A percentile compares a stretch with the other conserved stretches of the same genome.
phyloP scores from a whole-genome alignment of 1,140 invertebrate species.

The Parapsyche elsis region DNA sequence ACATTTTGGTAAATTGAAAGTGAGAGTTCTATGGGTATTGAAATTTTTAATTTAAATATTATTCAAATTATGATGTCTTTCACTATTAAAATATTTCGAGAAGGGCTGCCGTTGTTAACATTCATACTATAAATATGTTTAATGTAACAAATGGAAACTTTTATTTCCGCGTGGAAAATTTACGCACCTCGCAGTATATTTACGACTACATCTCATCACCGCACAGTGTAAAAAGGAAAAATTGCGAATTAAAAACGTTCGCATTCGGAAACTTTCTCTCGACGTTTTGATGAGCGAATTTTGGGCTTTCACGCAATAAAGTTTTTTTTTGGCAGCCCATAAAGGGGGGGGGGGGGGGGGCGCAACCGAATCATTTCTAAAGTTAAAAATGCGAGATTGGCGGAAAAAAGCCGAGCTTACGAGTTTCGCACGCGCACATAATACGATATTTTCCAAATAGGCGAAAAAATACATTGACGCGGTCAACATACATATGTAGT shows the following conservation, averaged over 20 bases:
- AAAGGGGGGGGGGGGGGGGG: not conserved
- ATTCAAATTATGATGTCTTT: too few relatives aligned
- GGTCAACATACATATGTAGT: not conserved
- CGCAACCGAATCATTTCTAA: not conserved
- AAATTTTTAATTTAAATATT: too few relatives aligned
- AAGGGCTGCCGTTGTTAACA: too few relatives aligned
- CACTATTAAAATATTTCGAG: too few relatives aligned
- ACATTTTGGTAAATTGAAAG: too few relatives aligned
- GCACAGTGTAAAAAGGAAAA: not conserved
- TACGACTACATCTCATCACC: not conserved
- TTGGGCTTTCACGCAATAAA: slow-evolving; percentile 4
- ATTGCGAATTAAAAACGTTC: not conserved
- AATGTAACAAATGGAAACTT: too few relatives aligned
- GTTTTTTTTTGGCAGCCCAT: slow-evolving; percentile 10
- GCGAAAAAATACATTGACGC: not conserved
- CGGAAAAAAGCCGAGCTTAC: slow-evolving; percentile 13
- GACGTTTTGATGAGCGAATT: slow-evolving; percentile 12
- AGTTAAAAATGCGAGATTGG: not conserved
- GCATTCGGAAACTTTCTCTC: not conserved
- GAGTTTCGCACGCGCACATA: not conserved
- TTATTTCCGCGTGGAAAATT: too few relatives aligned
- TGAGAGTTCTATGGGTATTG: too few relatives aligned
- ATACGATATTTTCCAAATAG: not conserved
- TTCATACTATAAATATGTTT: too few relatives aligned
- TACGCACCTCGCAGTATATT: not conserved